Evolutionary conservation across 2,888 invertebrate genomes (phyloP).

Genomic region (Crossocerus cetratus): DNA sequence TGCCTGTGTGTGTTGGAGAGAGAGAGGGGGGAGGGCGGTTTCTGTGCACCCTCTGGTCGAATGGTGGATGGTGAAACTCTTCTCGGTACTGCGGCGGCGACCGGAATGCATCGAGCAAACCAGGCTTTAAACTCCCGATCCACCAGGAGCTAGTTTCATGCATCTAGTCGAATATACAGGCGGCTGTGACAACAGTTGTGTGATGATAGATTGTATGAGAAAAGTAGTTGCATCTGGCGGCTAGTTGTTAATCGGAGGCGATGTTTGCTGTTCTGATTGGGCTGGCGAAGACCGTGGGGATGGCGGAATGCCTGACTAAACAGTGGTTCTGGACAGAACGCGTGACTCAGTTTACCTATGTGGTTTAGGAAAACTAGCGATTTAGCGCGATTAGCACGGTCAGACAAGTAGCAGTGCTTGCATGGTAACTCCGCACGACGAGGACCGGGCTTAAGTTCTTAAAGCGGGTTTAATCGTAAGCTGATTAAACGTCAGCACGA

Average conservation of each 20-base stretch:
- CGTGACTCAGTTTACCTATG: neutral
- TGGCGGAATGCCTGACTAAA: neutral
- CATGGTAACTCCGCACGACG: conserved; percentile 50
- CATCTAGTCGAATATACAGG: too few relatives aligned
- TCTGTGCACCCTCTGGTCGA: conserved; percentile 17
- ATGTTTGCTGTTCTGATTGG: too few relatives aligned
- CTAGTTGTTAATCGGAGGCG: too few relatives aligned
- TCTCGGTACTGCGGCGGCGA: conserved; percentile 30
- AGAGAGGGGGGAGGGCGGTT: too few relatives aligned
- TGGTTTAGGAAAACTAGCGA: conserved; percentile 39
- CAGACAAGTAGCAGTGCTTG: conserved; percentile 51
- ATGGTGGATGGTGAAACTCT: conserved; percentile 43
- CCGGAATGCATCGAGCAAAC: conserved; percentile 28
- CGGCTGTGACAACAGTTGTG: too few relatives aligned
- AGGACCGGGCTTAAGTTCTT: conserved; percentile 55
- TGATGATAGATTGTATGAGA: too few relatives aligned
- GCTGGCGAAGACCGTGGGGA: too few relatives aligned
- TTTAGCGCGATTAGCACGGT: conserved; percentile 42
- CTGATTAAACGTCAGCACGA: conserved; percentile 56
- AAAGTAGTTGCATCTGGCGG: too few relatives aligned
- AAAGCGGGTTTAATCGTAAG: conserved; percentile 59
- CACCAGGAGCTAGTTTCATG: too few relatives aligned
- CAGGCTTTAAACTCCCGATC: neutral
- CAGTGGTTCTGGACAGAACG: neutral
- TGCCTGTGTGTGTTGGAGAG: too few relatives aligned